A percentile compares a stretch with the other conserved stretches of the same genome.
Conservation (phyloP, 2,888 invertebrate genomes). For the Xestobium rufovillosum region DNA sequence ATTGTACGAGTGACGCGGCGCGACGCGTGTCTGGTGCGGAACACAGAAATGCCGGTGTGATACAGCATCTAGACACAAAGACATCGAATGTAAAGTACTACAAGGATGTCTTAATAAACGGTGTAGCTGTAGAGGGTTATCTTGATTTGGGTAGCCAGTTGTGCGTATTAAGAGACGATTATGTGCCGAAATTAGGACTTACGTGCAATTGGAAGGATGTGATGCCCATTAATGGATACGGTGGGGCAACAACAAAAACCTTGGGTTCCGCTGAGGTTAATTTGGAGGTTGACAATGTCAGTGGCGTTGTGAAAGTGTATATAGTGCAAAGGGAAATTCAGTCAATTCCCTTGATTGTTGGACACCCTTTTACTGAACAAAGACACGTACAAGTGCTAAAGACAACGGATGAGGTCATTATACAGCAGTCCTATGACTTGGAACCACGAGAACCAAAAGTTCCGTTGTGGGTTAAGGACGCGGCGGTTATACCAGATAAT, state of each 20-base stretch:
- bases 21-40: too few species aligned
- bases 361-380: too few species aligned
- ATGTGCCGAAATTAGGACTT: too few species aligned
- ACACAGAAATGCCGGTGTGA: too few species aligned
- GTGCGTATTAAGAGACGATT: constrained; percentile 1
- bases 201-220: background rate
- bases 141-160: background rate
- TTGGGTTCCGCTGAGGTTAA: background rate
- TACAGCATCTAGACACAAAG: too few species aligned
- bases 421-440: too few species aligned
- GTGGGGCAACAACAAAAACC: background rate
- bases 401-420: background rate
- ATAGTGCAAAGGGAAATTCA: background rate
- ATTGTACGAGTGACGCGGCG: too few species aligned
- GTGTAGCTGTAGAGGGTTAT: background rate
- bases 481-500: constrained; percentile 1
- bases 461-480: background rate
- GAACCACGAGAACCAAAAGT: too few species aligned
- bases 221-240: background rate
- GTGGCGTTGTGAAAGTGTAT: background rate
- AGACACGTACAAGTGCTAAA: background rate
- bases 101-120: background rate
- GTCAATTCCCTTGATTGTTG: background rate
- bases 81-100: background rate
- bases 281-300: too few species aligned